Evolutionary conservation across 2,113 vertebrate genomes (phyloP).

Genomic region (Rhinoderma darwinii): DNA sequence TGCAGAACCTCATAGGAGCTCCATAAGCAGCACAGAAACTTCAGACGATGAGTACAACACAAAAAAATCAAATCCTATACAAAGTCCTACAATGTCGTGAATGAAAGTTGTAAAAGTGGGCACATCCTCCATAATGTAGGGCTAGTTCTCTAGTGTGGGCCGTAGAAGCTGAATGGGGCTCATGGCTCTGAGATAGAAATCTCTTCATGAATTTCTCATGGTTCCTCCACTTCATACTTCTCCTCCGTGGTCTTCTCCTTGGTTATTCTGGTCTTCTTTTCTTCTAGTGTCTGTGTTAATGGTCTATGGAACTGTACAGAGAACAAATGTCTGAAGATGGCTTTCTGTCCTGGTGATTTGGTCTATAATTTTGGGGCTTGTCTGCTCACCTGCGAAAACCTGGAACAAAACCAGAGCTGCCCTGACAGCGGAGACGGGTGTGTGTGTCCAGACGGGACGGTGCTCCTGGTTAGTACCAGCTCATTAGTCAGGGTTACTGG

Average conservation of each 20-base stretch:
- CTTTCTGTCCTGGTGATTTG: conserved; percentile 77
- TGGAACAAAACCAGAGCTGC: conserved; percentile 70
- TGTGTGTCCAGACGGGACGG: conserved; percentile 80
- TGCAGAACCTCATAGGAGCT: not conserved
- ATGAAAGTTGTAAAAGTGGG: too few species aligned
- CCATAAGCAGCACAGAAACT: not conserved
- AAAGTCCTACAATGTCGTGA: not conserved
- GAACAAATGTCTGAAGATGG: conserved; percentile 68
- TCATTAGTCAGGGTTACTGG: not conserved
- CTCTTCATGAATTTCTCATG: not conserved
- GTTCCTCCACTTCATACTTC: not conserved
- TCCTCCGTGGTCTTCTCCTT: not conserved
- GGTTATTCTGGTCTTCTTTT: not conserved
- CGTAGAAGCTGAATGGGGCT: not conserved
- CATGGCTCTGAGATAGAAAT: not conserved
- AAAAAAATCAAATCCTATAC: not conserved
- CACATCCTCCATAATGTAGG: too few species aligned
- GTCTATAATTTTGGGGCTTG: conserved; percentile 79
- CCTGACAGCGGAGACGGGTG: conserved; percentile 75
- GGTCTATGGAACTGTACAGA: conserved; percentile 81
- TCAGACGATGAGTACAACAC: too few species aligned
- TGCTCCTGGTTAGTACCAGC: conserved; percentile 76
- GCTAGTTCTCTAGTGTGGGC: not conserved
- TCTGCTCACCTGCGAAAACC: conserved; percentile 81
- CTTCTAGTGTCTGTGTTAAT: conserved; percentile 72